phyloP scores from a whole-genome alignment of 2,113 vertebrate genomes.

The Marcusenius ussheri region DNA sequence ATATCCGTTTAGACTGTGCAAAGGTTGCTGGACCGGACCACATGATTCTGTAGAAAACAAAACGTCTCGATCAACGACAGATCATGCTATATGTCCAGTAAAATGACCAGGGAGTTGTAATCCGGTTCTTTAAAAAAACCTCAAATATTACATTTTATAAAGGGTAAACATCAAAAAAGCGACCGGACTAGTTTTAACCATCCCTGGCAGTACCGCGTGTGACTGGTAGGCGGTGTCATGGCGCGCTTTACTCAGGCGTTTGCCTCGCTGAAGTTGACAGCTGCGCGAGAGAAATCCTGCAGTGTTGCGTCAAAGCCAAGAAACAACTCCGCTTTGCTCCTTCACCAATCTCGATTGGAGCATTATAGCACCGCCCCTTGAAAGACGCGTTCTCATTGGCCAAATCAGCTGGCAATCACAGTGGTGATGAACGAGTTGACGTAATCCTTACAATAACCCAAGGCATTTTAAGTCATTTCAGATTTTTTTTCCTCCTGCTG shows the following conservation, averaged over 20 bases:
- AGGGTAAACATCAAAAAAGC: neutral
- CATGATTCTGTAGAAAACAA: neutral
- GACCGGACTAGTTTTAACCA: neutral
- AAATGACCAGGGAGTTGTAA: neutral
- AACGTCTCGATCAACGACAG: neutral
- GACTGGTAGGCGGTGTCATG: conserved; percentile 44
- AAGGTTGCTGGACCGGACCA: neutral
- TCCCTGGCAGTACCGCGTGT: neutral
- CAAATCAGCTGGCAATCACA: conserved; percentile 31
- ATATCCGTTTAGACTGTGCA: neutral
- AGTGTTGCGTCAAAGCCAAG: conserved; percentile 64
- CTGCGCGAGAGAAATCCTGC: conserved; percentile 62
- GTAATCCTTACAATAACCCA: conserved; percentile 67
- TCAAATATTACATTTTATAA: neutral
- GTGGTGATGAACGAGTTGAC: conserved; percentile 54
- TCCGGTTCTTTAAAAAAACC: neutral
- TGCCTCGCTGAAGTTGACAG: conserved; percentile 37
- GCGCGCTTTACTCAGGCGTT: neutral
- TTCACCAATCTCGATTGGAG: conserved; percentile 42
- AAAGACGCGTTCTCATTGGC: conserved; percentile 39
- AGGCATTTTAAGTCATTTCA: conserved; percentile 45
- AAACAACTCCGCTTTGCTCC: neutral
- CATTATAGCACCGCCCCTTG: conserved; percentile 6
- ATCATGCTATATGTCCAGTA: neutral
- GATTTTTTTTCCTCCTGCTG: conserved; percentile 45